Evolutionary conservation across 2,888 invertebrate species (phyloP).

Genomic region (Tetramorium bicarinatum): DNA sequence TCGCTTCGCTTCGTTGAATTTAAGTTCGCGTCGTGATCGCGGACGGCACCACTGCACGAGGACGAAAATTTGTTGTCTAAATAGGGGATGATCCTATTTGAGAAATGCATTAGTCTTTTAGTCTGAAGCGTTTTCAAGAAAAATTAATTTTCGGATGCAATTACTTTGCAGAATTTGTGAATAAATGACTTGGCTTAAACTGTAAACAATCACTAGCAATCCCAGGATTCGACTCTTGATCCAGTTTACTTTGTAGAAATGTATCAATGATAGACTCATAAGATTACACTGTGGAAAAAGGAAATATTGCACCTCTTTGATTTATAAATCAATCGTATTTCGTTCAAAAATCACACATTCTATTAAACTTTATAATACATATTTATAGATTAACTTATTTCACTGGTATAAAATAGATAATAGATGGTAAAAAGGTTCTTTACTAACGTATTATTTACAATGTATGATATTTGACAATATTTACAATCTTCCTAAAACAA

Average conservation of each 20-base stretch:
- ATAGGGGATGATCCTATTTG: not conserved
- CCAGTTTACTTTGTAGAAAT: not conserved
- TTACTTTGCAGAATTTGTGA: not conserved
- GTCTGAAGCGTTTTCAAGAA: no score
- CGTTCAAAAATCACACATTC: not conserved
- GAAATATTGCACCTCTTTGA: no score
- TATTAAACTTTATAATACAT: not conserved
- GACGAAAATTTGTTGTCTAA: not conserved
- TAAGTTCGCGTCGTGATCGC: not conserved
- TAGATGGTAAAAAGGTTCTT: slow-evolving; percentile 55
- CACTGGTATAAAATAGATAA: slow-evolving; percentile 46
- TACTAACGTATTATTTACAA: slow-evolving; percentile 62
- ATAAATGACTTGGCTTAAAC: not conserved
- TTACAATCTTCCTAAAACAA: slow-evolving; percentile 56
- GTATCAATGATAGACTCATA: not conserved
- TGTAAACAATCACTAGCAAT: not conserved
- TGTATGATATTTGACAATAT: slow-evolving; percentile 52
- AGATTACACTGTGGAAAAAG: not conserved
- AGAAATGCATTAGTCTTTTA: not conserved
- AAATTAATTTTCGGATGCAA: no score
- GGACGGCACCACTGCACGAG: slow-evolving; percentile 43
- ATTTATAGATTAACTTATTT: slow-evolving; percentile 24
- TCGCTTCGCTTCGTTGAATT: slow-evolving; percentile 27
- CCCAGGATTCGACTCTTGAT: not conserved
- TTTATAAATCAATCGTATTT: slow-evolving; percentile 1